A percentile compares a stretch with the other conserved stretches of the same genome.
Conservation (phyloP, 2,113 vertebrate species). For the Dissostichus mawsoni region DNA sequence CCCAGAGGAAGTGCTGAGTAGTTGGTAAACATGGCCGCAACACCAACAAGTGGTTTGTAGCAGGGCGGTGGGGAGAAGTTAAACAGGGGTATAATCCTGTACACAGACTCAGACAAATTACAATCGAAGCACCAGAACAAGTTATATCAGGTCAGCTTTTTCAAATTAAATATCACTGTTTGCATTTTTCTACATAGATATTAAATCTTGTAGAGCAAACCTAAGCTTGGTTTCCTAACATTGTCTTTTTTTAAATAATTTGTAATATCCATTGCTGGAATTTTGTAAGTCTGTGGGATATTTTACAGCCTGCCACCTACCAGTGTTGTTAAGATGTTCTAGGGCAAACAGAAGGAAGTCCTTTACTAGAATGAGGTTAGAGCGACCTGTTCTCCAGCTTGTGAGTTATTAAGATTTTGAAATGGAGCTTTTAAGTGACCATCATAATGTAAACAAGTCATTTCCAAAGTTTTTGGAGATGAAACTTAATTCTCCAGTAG, state of each 20-base stretch:
- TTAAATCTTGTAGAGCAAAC: background rate
- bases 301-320: slow-evolving; percentile 26
- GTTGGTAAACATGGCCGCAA: slow-evolving; percentile 61
- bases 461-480: background rate
- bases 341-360: background rate
- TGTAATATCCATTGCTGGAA: too few relatives aligned
- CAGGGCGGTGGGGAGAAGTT: slow-evolving; percentile 27
- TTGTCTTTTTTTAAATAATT: background rate
- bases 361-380: background rate
- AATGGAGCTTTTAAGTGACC: background rate
- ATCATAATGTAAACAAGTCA: background rate
- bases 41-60: slow-evolving; percentile 56
- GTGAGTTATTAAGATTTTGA: background rate
- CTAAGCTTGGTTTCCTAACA: too few relatives aligned
- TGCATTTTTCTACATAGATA: background rate
- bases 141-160: background rate
- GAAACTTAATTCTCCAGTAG: background rate
- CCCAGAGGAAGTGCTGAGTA: slow-evolving; percentile 55
- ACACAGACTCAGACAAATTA: background rate
- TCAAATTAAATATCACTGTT: too few relatives aligned
- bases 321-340: background rate
- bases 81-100: background rate
- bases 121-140: background rate
- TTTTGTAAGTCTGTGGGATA: background rate
- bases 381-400: background rate